Evolutionary conservation across 2,113 vertebrate genomes (phyloP).

Genomic region (Chamaea fasciata): DNA sequence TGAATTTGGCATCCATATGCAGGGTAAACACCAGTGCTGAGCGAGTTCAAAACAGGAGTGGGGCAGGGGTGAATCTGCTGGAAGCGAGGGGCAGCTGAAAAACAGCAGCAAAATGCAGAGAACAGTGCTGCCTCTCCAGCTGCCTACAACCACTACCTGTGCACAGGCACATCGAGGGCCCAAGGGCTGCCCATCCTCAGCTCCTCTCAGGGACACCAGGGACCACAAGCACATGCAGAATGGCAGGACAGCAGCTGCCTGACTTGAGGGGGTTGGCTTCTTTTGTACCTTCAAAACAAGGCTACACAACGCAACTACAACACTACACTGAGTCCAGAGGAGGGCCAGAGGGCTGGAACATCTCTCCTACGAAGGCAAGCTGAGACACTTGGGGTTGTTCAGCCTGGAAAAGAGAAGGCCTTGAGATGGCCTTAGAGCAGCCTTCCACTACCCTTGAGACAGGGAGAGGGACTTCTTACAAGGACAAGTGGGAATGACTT

Average conservation of each 20-base stretch:
- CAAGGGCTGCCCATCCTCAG: neutral
- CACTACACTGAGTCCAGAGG: neutral
- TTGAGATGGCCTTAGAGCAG: neutral
- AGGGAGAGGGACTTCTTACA: neutral
- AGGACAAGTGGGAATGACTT: neutral
- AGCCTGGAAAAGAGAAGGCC: neutral
- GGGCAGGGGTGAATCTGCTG: neutral
- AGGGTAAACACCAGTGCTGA: neutral
- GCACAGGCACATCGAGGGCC: neutral
- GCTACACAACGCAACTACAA: neutral
- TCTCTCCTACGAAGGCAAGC: neutral
- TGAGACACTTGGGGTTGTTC: neutral
- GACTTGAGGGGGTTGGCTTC: neutral
- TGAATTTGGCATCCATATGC: neutral
- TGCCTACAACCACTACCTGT: rapidly evolving
- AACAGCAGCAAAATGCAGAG: neutral
- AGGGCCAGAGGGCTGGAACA: neutral
- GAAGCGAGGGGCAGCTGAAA: neutral
- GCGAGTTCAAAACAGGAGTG: neutral
- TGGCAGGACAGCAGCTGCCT: neutral
- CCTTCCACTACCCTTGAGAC: neutral
- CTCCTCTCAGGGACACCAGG: neutral
- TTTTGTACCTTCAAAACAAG: neutral
- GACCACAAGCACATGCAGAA: neutral
- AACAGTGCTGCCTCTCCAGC: neutral